Base-by-base conservation (phyloP, 2,113 vertebrate species). In the Castor canadensis region DNA sequence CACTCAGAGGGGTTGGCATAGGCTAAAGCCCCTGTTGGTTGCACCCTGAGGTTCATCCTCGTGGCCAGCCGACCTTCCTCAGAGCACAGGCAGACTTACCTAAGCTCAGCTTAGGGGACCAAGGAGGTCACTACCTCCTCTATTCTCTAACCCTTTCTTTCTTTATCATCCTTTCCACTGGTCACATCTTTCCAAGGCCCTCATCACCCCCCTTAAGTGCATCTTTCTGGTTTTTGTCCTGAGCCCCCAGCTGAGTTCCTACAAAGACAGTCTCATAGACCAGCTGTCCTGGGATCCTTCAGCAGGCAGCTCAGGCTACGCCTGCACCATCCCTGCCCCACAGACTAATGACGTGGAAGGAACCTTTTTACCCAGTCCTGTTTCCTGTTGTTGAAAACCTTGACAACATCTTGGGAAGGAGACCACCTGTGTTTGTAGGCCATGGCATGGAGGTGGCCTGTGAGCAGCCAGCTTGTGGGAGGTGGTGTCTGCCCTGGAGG, bases 1-100 rank as follows among this genome's bases (percentile, higher is more conserved):
- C 26, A 28, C 3, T 13, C 6, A 0, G 2, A 3, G 15, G 30
- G 7, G 32, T 6, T 54, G 35, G n/a, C 4, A 0, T 12, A 54
- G 49, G 49, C 43, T 4, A 24, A 2, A 19, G 43, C 35, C 62
- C 32, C 56, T 1, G 0, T 11, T 6, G 66, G 28, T 10, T 13
- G 11, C 20, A 58, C 52, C 12, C 2, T 58, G 54, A 28, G 35
- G 35, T 12, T 40, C 24, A 9, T 15, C 52, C 54, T 35, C 20
- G 16, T 8, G 6, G 35, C 54, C 54, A 56, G 54, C 54, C 15
- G 54, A 56, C 15, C 15, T 56, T 19, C 15, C 11, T 3, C 54
- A 56, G 54, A 20, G 54, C n/a, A n/a, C n/a, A n/a, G n/a, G n/a
- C n/a, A n/a, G n/a, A n/a, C n/a, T n/a, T n/a, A n/a, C n/a, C n/a